Evolutionary conservation across 2,797 vertebrate genomes (phyloP), one percentile per base, ranked within the genome.

Genomic region (Hydrocynus forskahlii): DNA sequence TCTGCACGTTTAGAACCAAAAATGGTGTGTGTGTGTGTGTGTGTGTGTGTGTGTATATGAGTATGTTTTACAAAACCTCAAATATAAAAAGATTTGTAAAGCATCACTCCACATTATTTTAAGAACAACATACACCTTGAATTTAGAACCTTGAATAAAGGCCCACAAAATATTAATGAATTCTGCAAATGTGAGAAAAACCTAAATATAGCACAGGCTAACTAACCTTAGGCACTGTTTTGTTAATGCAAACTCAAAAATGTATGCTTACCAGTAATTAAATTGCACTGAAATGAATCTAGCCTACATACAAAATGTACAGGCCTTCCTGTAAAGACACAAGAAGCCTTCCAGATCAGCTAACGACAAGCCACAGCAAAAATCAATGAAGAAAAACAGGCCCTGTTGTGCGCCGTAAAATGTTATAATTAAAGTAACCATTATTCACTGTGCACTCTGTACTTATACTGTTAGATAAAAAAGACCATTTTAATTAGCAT

Each of bases 401-500:
- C 59, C 12, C 7, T 14, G 10, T 16, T 25, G 59, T 25, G 12
- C 13, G 59, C 23, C 0, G 59, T 62, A 14, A 62, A 13, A 62
- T 29, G 23, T 13, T 23, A 63, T 63, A 23, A 63, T 63, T 63
- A 63, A 63, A 35, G 12, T 23, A 16, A 63, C 12, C 60, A 35
- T 12, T 25, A 25, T 63, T 63, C 29, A 63, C 60, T 14, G 29
- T 63, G 23, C 29, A 35, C 60, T 63, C 60, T 63, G 23, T 14
- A 8, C 1, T 16, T 4, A 83, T 71, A 23, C 81, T 83, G 87
- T 89, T 90, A 83, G 86, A 29, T 29, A 80, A 66, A 80, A 88
- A 86, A 89, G 84, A 76, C 48, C 1, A 86, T 87, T 90, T 91
- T 89, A 90, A 80, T 84, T 74, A 85, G 80, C 71, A 81, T 48